Evolutionary conservation across 1,140 invertebrate genomes (phyloP).

Genomic region (Platyscapa corneri): DNA sequence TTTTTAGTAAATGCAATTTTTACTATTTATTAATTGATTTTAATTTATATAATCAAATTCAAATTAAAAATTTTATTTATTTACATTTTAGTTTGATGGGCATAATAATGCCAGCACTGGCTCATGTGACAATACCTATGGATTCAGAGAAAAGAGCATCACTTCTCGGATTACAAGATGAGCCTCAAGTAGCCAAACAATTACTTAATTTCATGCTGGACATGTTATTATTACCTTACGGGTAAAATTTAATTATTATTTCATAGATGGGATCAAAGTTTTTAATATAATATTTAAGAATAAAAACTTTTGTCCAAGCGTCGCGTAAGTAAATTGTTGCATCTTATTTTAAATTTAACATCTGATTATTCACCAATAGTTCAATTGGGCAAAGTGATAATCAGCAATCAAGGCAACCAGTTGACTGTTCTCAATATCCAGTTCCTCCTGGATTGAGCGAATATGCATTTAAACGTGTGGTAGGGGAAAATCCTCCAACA

Average conservation of each 20-base stretch:
- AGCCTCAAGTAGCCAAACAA: conserved; percentile 79
- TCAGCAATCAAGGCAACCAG: conserved; percentile 62
- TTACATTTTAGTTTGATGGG: conserved; percentile 81
- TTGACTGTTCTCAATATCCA: conserved; percentile 75
- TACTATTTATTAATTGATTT: no score
- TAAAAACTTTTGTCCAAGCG: neutral
- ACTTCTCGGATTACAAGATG: conserved; percentile 77
- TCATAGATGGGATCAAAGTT: conserved; percentile 26
- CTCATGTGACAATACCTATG: conserved; percentile 81
- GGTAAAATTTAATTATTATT: conserved; percentile 74
- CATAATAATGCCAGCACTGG: conserved; percentile 86
- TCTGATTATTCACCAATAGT: conserved; percentile 43
- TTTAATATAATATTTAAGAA: neutral
- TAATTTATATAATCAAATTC: neutral
- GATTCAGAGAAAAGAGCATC: conserved; percentile 78
- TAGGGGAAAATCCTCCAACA: conserved; percentile 82
- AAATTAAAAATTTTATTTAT: neutral
- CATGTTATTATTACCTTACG: conserved; percentile 89
- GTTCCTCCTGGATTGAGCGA: conserved; percentile 88
- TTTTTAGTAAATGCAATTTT: neutral
- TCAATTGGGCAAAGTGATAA: conserved; percentile 63
- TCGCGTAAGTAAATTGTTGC: neutral
- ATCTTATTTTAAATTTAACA: neutral
- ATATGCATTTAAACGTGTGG: conserved; percentile 86
- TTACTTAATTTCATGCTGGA: conserved; percentile 88